Percentiles rank a stretch among this genome's conserved stretches.
phyloP scores from a whole-genome alignment of 2,888 invertebrate genomes.

The Sycophila texana region DNA sequence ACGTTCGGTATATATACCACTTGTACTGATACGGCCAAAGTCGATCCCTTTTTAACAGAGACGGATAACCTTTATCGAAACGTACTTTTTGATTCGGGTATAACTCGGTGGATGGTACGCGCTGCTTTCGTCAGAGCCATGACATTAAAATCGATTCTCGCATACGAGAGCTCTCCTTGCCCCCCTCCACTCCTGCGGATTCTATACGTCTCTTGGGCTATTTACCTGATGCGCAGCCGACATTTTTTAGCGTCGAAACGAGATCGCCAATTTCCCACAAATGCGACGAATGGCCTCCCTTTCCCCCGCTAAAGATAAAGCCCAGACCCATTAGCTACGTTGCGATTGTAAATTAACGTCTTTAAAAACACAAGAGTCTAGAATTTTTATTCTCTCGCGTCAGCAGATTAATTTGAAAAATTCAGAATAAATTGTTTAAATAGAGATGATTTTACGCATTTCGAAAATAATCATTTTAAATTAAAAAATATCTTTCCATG shows the following conservation, averaged over 20 bases:
- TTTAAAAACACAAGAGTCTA: no score
- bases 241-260: conserved; percentile 21
- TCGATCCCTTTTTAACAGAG: conserved; percentile 69
- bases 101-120: conserved; percentile 32
- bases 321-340: no score
- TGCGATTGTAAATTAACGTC: no score
- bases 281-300: background rate
- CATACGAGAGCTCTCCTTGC: background rate
- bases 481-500: no score
- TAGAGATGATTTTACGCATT: no score
- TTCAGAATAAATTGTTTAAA: no score
- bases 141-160: conserved; percentile 49
- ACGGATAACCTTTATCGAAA: conserved; percentile 65
- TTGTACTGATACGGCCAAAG: conserved; percentile 62
- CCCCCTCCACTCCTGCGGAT: background rate
- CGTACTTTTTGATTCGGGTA: conserved; percentile 44
- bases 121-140: conserved; percentile 41
- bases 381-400: no score
- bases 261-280: background rate
- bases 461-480: no score
- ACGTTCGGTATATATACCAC: conserved; percentile 22
- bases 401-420: no score
- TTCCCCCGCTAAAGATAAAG: background rate
- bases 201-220: conserved; percentile 8
- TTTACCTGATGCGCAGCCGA: conserved; percentile 13